Evolutionary conservation across 2,888 invertebrate species (phyloP).

Genomic region (Pocota personata): DNA sequence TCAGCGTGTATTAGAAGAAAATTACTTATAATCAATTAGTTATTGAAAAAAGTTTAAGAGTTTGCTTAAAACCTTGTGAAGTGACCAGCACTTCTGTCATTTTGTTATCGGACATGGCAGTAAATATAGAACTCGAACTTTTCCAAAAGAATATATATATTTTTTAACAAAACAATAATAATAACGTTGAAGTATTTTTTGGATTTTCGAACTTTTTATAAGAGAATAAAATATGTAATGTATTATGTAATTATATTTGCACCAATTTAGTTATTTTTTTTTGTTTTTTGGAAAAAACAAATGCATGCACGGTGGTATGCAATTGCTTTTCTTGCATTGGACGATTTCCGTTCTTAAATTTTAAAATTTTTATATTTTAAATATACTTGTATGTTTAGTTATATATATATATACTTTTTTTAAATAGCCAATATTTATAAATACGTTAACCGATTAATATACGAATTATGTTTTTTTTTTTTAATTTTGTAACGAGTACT

Average conservation of each 20-base stretch:
- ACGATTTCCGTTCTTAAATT: constrained; percentile 32
- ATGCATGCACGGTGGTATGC: constrained; percentile 1
- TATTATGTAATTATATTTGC: constrained; percentile 35
- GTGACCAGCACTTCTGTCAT: neutral
- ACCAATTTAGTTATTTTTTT: constrained; percentile 30
- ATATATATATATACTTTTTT: constrained; percentile 1
- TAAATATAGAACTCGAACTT: neutral
- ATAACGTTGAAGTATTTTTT: constrained; percentile 25
- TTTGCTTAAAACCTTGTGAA: neutral
- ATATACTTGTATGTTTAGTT: constrained; percentile 16
- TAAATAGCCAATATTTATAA: constrained; percentile 54
- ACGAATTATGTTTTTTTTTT: constrained; percentile 28
- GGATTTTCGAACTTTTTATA: neutral
- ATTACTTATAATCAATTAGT: neutral
- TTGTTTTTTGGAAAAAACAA: neutral
- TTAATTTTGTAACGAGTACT: constrained; percentile 42
- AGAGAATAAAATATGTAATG: constrained; percentile 11
- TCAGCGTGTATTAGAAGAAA: neutral
- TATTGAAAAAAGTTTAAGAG: neutral
- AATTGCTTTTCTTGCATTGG: constrained; percentile 40
- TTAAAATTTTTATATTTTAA: neutral
- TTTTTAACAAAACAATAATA: constrained; percentile 42
- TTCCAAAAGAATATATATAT: neutral
- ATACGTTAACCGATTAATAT: constrained; percentile 62
- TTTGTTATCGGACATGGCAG: neutral